Conservation (phyloP, 2,888 invertebrate genomes). For the Eupithecia tripunctaria region DNA sequence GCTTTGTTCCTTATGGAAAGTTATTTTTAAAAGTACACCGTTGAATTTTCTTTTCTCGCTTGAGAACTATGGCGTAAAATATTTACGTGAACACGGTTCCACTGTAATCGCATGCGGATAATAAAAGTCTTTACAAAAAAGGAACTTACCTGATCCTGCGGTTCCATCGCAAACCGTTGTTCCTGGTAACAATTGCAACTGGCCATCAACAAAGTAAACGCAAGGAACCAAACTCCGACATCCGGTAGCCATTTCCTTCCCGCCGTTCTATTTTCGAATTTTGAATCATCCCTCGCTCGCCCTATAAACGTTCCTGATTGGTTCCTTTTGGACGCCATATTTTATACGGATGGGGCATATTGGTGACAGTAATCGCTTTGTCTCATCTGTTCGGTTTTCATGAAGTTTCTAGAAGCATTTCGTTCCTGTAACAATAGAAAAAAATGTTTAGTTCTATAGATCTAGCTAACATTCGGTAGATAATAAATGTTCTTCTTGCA, state of each 20-base stretch:
- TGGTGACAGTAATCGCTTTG: slow-evolving; percentile 54
- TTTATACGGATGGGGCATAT: slow-evolving; percentile 70
- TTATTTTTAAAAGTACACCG: no score
- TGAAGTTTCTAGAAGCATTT: slow-evolving; percentile 49
- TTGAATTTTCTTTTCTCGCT: no score
- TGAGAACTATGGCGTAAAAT: no score
- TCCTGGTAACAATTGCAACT: slow-evolving; percentile 79
- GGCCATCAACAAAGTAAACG: slow-evolving; percentile 59
- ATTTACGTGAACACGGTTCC: no score
- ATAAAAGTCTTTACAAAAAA: neutral
- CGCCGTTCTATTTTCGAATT: slow-evolving; percentile 68
- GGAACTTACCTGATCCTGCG: slow-evolving; percentile 87
- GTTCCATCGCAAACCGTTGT: slow-evolving; percentile 96
- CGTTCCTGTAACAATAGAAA: slow-evolving; percentile 60
- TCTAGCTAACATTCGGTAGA: no score
- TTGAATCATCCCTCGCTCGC: slow-evolving; percentile 64
- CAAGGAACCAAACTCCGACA: slow-evolving; percentile 66
- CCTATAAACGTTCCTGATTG: slow-evolving; percentile 61
- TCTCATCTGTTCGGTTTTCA: slow-evolving; percentile 58
- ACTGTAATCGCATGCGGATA: no score
- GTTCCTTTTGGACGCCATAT: slow-evolving; percentile 70
- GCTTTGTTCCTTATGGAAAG: no score
- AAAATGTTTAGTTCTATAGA: neutral
- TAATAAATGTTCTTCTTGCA: no score
- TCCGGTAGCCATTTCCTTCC: slow-evolving; percentile 67